Evolutionary conservation across 2,113 vertebrate genomes (phyloP), one percentile per base, ranked within the genome.

Genomic region (Lathamus discolor): DNA sequence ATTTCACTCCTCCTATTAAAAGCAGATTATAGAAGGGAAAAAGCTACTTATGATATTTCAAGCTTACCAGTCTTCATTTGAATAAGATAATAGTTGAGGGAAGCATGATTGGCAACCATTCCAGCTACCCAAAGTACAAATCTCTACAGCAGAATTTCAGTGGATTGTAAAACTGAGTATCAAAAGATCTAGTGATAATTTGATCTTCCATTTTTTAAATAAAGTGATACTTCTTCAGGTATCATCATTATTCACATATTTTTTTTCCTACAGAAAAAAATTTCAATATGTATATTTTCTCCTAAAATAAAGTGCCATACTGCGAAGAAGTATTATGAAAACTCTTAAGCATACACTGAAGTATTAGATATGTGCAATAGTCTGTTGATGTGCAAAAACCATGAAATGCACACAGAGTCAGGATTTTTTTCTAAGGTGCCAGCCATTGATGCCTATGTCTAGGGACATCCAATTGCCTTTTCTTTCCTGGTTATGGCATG

Each of bases 1-100:
- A 94, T 96, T 98, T 97, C 83, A 82, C 93, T 96, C 86, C 73
- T 79, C 48, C 48, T 95, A 93, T 96, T 96, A 93, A 96, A 96
- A 95, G 83, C 78, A 95, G 90, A 92, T 94, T 97, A 95, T 10
- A 59, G 83, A 88, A 95, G 62, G 49, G 67, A 77, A 96, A 97
- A 97, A 97, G 94, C 86, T 90, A 83, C 67, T 95, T 97, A 76
- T 63, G 67, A 95, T 97, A 96, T 97, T 97, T 90, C 49, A 95
- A 93, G 93, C 92, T 96, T 86, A 79, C 59, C 74, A 70, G 62
- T 92, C 96, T 96, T 97, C 94, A 93, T 97, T 96, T 97, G 88
- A 96, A 96, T 96, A 94, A 85, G 93, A 96, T 78, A 64, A 96
- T 81, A 94, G 62, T 92, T 92, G 86, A 97, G 49, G 51, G 62